Conservation (phyloP, 2,113 vertebrate genomes). For the Antechinus flavipes region DNA sequence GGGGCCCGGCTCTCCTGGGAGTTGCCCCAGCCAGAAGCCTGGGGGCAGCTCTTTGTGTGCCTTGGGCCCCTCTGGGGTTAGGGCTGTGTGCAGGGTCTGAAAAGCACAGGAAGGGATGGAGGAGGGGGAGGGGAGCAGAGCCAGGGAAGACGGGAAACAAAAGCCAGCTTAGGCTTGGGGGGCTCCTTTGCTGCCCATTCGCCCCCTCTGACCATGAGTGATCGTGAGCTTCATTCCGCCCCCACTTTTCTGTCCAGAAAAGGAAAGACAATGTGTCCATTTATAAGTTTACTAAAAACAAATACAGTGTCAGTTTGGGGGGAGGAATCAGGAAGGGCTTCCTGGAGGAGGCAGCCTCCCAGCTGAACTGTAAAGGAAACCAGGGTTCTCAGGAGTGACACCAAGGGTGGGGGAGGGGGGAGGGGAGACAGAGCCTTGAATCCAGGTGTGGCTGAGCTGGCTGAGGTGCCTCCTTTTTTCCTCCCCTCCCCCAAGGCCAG, state of each 20-base stretch:
- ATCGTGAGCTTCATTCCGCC: not conserved
- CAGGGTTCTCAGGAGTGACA: not conserved
- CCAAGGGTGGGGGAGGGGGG: not conserved
- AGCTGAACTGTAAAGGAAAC: not conserved
- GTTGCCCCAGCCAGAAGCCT: not conserved
- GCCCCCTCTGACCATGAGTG: not conserved
- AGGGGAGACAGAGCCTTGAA: not conserved
- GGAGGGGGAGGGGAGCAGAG: too few relatives aligned
- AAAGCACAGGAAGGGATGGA: not conserved
- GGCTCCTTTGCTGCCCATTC: not conserved
- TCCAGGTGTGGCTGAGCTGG: not conserved
- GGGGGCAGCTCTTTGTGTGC: not conserved
- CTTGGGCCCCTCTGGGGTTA: not conserved
- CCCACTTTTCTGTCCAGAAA: not conserved
- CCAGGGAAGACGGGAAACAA: not conserved
- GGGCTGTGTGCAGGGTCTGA: too few relatives aligned
- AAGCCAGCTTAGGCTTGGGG: not conserved
- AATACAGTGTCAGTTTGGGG: not conserved
- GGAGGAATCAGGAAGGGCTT: not conserved
- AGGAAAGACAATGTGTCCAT: not conserved
- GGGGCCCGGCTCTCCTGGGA: not conserved
- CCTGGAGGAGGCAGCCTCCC: not conserved
- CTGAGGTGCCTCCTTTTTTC: not conserved
- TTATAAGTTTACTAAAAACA: not conserved
- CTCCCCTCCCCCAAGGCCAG: too few relatives aligned